These are phyloP conservation scores for Ginglymostoma cirratum DNA, from an alignment of 2,113 vertebrate genomes.

Conservation along the genomic window DNA sequence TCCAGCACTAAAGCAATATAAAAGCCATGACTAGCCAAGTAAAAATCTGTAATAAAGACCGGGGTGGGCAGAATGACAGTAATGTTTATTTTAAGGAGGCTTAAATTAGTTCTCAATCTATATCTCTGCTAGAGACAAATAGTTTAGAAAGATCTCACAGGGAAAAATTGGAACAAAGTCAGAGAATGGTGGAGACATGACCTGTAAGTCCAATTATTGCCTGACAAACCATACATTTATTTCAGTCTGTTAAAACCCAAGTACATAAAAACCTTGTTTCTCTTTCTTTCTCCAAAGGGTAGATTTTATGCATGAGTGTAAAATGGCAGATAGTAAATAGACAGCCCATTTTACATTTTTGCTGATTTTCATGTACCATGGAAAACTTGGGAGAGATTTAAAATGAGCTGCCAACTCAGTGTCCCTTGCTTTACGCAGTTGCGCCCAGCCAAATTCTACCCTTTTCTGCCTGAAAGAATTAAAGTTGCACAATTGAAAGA, in stretches of 20 bases:
- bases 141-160: constrained; percentile 18
- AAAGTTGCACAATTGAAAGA: neutral
- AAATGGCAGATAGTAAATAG: neutral
- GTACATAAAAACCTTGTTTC: neutral
- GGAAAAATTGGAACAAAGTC: neutral
- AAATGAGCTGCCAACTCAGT: neutral
- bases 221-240: neutral
- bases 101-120: constrained; percentile 24
- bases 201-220: neutral
- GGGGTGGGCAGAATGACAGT: constrained; percentile 14
- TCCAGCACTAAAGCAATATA: neutral
- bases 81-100: constrained; percentile 36
- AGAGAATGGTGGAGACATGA: neutral
- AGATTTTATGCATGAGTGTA: neutral
- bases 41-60: constrained; percentile 30
- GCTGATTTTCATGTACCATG: neutral
- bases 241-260: neutral
- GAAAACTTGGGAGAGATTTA: neutral
- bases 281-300: neutral
- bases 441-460: neutral
- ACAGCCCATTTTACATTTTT: neutral
- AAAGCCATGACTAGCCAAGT: constrained; percentile 31
- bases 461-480: neutral
- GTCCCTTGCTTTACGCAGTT: neutral
- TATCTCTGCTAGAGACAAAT: constrained; percentile 27